Evolutionary conservation across 2,888 invertebrate species (phyloP).

Genomic region (Andrena marginata): DNA sequence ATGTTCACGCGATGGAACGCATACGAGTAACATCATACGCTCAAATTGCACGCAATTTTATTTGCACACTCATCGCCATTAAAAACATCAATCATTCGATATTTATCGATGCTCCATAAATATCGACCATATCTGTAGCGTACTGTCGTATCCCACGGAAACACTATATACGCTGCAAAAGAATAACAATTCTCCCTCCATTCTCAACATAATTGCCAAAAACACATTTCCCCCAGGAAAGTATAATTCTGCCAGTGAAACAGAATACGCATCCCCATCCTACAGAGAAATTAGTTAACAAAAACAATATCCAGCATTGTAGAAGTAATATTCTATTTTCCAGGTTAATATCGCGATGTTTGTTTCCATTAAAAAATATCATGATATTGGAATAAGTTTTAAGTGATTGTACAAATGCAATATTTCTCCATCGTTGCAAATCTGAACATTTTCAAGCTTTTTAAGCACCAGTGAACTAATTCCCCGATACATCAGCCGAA

Average conservation of each 20-base stretch:
- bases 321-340: neutral
- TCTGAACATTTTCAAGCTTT: too few relatives aligned
- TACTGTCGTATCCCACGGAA: neutral
- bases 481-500: neutral
- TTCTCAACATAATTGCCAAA: too few relatives aligned
- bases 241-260: neutral
- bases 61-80: constrained; percentile 21
- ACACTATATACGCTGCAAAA: neutral
- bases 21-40: neutral
- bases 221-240: neutral
- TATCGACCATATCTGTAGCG: neutral
- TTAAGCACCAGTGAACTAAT: neutral
- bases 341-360: neutral
- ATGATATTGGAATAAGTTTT: neutral
- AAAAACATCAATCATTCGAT: neutral
- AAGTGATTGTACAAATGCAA: neutral
- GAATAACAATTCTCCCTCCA: neutral
- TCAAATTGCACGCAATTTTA: constrained; percentile 28
- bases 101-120: neutral
- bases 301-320: neutral
- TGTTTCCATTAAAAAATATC: neutral
- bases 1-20: neutral
- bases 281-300: neutral
- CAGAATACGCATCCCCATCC: neutral
- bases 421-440: neutral